phyloP scores from a whole-genome alignment of 1,140 invertebrate species.

The Coptotermes formosanus region DNA sequence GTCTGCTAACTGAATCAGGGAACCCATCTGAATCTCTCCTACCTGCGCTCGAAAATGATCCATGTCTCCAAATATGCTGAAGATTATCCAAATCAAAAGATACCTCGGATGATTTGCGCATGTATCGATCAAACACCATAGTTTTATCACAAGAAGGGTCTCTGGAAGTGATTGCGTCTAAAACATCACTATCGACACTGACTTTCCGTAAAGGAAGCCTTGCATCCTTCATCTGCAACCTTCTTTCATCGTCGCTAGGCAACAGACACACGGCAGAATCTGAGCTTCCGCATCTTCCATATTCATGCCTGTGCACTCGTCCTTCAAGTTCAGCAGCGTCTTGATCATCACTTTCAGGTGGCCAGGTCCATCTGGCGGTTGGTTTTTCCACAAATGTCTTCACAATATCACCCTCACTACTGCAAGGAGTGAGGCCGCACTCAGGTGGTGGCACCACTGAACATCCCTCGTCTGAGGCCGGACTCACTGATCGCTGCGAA shows the following conservation, averaged over 20 bases:
- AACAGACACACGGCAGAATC: slow-evolving; percentile 53
- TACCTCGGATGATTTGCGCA: slow-evolving; percentile 10
- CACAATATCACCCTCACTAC: slow-evolving; percentile 42
- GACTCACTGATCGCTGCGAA: slow-evolving; percentile 30
- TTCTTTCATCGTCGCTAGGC: slow-evolving; percentile 52
- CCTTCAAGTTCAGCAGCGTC: background rate
- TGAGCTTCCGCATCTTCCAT: slow-evolving; percentile 50
- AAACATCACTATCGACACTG: background rate
- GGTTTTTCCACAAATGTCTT: slow-evolving; percentile 43
- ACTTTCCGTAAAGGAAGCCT: background rate
- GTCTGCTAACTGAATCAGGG: background rate
- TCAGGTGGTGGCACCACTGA: slow-evolving; percentile 32
- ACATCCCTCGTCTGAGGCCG: slow-evolving; percentile 26
- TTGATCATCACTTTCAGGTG: background rate
- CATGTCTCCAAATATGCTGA: background rate
- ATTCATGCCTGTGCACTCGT: background rate
- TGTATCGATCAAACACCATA: background rate
- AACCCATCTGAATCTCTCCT: background rate
- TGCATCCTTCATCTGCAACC: slow-evolving; percentile 41
- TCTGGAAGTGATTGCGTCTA: background rate
- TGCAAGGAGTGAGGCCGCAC: slow-evolving; percentile 43
- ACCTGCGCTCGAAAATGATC: background rate
- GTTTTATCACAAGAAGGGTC: slow-evolving; percentile 22
- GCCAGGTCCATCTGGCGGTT: slow-evolving; percentile 34
- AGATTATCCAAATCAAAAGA: background rate